Evolutionary conservation across 1,140 invertebrate species (phyloP).

Genomic region (Pinna nobilis): DNA sequence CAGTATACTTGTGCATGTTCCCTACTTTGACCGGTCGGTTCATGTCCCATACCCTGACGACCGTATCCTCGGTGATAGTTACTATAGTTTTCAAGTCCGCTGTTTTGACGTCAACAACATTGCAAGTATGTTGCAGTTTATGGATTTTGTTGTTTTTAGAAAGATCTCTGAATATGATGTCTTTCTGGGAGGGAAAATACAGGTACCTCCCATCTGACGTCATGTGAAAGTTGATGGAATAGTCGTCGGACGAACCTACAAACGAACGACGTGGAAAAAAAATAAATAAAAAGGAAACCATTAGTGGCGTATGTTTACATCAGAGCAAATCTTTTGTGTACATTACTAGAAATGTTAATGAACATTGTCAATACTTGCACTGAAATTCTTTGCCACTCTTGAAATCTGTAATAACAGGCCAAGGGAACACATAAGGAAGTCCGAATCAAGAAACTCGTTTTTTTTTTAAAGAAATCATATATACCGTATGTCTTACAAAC

Average conservation of each 20-base stretch:
- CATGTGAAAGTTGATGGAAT: constrained; percentile 24
- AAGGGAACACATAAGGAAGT: too few species aligned
- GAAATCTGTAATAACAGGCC: too few species aligned
- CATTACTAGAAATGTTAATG: too few species aligned
- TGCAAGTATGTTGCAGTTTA: constrained; percentile 5
- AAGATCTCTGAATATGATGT: constrained; percentile 23
- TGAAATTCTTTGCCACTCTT: too few species aligned
- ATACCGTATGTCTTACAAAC: too few species aligned
- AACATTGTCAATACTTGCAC: too few species aligned
- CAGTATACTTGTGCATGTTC: background rate
- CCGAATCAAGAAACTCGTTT: too few species aligned
- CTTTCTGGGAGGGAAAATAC: constrained; percentile 29
- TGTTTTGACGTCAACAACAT: constrained; percentile 2
- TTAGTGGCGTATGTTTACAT: too few species aligned
- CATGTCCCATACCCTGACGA: constrained; percentile 37
- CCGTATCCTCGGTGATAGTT: constrained; percentile 30
- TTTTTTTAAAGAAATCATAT: too few species aligned
- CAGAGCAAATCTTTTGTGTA: too few species aligned
- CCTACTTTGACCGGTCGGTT: constrained; percentile 12
- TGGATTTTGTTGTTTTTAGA: constrained; percentile 3
- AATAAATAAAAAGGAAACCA: background rate
- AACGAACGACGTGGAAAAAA: background rate
- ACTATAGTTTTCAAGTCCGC: constrained; percentile 6
- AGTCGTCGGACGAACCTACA: constrained; percentile 6
- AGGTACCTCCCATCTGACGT: constrained; percentile 24